phyloP scores from a whole-genome alignment of 2,888 invertebrate species.

The Neelides folsomi region DNA sequence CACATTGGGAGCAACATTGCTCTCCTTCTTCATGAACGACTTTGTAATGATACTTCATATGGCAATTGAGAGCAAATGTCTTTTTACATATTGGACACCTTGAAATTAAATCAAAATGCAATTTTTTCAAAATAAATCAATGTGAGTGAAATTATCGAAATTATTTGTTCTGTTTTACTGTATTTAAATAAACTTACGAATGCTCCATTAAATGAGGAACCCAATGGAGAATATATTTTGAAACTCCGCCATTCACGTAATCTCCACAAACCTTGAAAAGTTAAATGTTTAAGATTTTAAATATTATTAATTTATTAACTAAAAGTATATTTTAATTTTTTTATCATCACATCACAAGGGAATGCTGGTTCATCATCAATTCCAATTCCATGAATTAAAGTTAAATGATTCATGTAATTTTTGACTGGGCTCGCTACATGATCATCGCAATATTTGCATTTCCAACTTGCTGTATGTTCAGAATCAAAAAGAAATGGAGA shows the following conservation, averaged over 20 bases:
- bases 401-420: slow-evolving; percentile 13
- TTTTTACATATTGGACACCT: slow-evolving; percentile 18
- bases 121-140: too few species aligned
- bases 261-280: slow-evolving; percentile 9
- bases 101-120: neutral
- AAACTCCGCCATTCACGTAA: slow-evolving; percentile 12
- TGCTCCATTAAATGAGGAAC: slow-evolving; percentile 20
- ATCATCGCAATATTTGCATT: slow-evolving; percentile 13
- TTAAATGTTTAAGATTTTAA: too few species aligned
- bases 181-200: too few species aligned
- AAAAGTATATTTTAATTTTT: too few species aligned
- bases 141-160: neutral
- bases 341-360: slow-evolving; percentile 15
- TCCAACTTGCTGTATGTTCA: slow-evolving; percentile 11
- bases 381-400: slow-evolving; percentile 4
- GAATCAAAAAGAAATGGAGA: slow-evolving; percentile 15
- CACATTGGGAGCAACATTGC: slow-evolving; percentile 14
- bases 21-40: slow-evolving; percentile 18
- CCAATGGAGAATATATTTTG: slow-evolving; percentile 16
- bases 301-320: too few species aligned
- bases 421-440: slow-evolving; percentile 9
- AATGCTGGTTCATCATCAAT: slow-evolving; percentile 15
- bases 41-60: slow-evolving; percentile 20
- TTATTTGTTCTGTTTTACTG: too few species aligned
- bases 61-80: slow-evolving; percentile 17